Base-by-base conservation (phyloP, 2,797 vertebrate species). In the Dromococcyx pavoninus region DNA sequence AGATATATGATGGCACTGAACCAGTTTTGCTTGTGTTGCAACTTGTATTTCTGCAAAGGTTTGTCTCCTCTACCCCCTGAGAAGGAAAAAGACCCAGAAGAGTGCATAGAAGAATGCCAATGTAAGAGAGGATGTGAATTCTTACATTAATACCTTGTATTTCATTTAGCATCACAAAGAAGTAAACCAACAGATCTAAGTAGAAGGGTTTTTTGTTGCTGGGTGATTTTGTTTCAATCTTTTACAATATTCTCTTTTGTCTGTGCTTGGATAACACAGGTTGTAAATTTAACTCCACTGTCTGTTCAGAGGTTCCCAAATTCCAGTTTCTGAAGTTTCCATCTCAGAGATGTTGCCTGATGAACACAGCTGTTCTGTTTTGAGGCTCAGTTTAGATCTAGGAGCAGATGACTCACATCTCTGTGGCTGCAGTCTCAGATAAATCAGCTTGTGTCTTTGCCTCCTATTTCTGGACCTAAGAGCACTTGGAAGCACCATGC, bases 401-500 rank as follows among this genome's bases (percentile, higher is more conserved):
- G 54, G 66, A 89, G 58, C 22, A 33, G 56, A 32, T 1, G 7
- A 43, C 48, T 90, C 43, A 1, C 0, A 0, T 56, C 50, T 86
- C 17, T 7, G 9, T 71, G 33, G 23, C 56, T 78, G 27, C 50
- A 75, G 16, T 57, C 74, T 71, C 41, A 15, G n/a, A 8, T 65
- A 37, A 57, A 28, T 69, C 60, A 19, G 5, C 81, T 50, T 37
- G 10, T 54, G 17, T 22, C 65, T 81, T 74, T 43, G 10, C 23
- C 12, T 93, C 1, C 0, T 83, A 33, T 65, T 90, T 89, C 25
- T 75, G 62, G 15, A 43, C 13, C 5, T 22, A 64, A 35, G 41
- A 76, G 30, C 39, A 10, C 14, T 33, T 79, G 75, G 19, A 27
- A 65, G 3, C 35, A 41, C 27, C 0, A 0, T 43, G 7, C 9